Conservation (phyloP, 1,140 invertebrate genomes). For the Atta cephalotes region DNA sequence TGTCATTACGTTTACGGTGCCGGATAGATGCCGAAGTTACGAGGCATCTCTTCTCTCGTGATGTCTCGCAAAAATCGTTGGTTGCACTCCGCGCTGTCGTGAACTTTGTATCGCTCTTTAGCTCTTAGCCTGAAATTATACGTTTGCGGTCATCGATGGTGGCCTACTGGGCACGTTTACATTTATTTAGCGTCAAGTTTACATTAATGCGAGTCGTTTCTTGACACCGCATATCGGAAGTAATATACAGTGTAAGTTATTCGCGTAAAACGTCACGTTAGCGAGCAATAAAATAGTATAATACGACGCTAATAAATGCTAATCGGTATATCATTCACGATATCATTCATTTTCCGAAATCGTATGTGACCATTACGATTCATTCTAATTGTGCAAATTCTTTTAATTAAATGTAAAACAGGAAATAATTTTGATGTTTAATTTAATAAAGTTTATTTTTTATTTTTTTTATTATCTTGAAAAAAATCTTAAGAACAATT, state of each 20-base stretch:
- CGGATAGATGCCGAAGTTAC: constrained; percentile 52
- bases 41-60: constrained; percentile 37
- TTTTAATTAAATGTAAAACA: constrained; percentile 9
- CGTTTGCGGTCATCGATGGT: constrained; percentile 8
- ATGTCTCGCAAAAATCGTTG: constrained; percentile 6
- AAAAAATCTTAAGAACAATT: neutral
- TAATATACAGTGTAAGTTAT: neutral
- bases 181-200: constrained; percentile 60
- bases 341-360: neutral
- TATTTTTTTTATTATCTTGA: neutral
- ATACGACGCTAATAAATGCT: constrained; percentile 33
- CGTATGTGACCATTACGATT: no score
- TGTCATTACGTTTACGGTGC: constrained; percentile 71
- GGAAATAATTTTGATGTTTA: neutral
- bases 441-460: neutral
- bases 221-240: neutral
- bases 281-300: constrained; percentile 26
- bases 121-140: constrained; percentile 20
- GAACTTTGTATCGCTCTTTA: neutral
- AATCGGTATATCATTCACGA: neutral
- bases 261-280: constrained; percentile 56
- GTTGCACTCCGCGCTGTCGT: neutral
- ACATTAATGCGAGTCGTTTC: constrained; percentile 44
- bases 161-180: constrained; percentile 42
- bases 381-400: neutral